Evolutionary conservation across 2,888 invertebrate species (phyloP), one percentile per base, ranked within the genome.

Genomic region (Acanthosepion esculentum): DNA sequence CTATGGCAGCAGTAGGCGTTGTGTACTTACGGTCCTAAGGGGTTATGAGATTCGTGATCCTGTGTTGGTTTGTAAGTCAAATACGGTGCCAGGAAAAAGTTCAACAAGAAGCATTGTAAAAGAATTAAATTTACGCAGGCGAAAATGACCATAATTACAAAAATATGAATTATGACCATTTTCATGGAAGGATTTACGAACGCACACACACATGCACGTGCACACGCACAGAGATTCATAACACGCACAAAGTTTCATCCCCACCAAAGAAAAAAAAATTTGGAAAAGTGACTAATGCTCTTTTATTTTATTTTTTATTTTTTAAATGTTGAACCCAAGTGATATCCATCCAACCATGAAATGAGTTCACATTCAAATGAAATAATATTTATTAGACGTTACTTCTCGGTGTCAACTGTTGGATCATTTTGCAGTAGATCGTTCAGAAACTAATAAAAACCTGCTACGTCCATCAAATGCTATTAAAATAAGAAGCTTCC

Each of bases 81-180:
- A 26, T 64, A 64, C 64, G 26, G n/a, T n/a, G 29, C n/a, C 12
- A 78, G 5, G n/a, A 15, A 12, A 41, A 78, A n/a, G 10, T 78
- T n/a, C n/a, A 10, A n/a, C 59, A 23, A 23, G 23, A 59, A 59
- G 20, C 6, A 23, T 6, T 20, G 59, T 6, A 5, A 59, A 4
- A n/a, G 12, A 18, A 33, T 10, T 78, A 78, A n/a, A 78, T 78
- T n/a, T 78, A 78, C n/a, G 78, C 33, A 33, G 15, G 33, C 33
- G 78, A 78, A 78, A 78, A 78, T 78, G n/a, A 78, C 15, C n/a
- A n/a, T 78, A 78, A 78, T 78, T 78, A n/a, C 78, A n/a, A 78
- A 41, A 78, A 78, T 78, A 78, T 78, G 78, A 78, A 78, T 15
- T 78, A 78, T 78, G 33, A 33, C n/a, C 12, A 78, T 33, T 78